Conservation (phyloP, 2,888 invertebrate species). For the Sabellastarte sp. region DNA sequence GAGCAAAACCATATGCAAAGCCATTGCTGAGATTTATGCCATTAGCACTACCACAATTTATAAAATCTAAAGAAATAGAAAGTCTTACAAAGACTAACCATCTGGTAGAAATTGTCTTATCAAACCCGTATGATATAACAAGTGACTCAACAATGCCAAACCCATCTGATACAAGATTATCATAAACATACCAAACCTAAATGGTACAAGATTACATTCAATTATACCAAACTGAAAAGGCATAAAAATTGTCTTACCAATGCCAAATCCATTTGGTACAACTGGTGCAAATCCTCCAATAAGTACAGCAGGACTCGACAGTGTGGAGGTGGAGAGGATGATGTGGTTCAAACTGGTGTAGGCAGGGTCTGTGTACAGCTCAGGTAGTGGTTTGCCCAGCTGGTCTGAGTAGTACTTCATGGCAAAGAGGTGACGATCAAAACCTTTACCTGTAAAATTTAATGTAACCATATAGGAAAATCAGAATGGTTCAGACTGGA, state of each 20-base stretch:
- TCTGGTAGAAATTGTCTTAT: too few species aligned
- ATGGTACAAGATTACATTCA: neutral
- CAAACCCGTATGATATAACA: too few species aligned
- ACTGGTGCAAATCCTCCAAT: conserved; percentile 94
- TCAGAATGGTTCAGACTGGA: conserved; percentile 77
- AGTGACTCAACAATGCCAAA: too few species aligned
- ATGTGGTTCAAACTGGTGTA: conserved; percentile 82
- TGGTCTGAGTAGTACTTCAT: conserved; percentile 67
- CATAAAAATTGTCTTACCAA: too few species aligned
- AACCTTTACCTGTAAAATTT: conserved; percentile 75
- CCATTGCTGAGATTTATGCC: too few species aligned
- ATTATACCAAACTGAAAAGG: too few species aligned
- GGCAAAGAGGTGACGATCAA: conserved; percentile 93
- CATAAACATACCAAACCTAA: neutral
- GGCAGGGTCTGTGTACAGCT: conserved; percentile 73
- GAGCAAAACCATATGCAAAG: too few species aligned
- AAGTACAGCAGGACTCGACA: conserved; percentile 80
- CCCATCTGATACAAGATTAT: too few species aligned
- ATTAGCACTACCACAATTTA: too few species aligned
- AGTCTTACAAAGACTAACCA: too few species aligned
- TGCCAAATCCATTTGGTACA: conserved; percentile 83
- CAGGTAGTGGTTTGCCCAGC: conserved; percentile 63
- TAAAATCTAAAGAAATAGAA: too few species aligned
- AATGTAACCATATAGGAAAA: too few species aligned
- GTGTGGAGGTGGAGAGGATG: conserved; percentile 90